Evolutionary conservation across 1,140 invertebrate species (phyloP).

Genomic region (Saccostrea cuccullata): DNA sequence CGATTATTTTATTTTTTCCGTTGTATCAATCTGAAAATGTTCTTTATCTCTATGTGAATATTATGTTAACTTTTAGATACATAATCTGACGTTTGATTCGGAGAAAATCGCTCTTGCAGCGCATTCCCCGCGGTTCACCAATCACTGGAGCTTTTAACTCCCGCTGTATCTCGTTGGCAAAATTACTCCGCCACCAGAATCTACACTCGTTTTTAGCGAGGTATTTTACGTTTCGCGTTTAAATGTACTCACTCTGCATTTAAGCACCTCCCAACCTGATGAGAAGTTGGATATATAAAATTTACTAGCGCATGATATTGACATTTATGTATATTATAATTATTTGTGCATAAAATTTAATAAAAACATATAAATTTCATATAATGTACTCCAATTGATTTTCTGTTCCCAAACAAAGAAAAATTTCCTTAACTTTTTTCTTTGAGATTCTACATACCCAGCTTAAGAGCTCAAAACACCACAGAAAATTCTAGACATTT

Average conservation of each 20-base stretch:
- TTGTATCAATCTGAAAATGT: conserved; percentile 25
- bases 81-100: conserved; percentile 34
- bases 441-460: too few relatives aligned
- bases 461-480: too few relatives aligned
- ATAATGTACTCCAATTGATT: too few relatives aligned
- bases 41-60: conserved; percentile 36
- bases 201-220: background rate
- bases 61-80: conserved; percentile 32
- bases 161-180: conserved; percentile 34
- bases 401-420: too few relatives aligned
- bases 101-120: conserved; percentile 34
- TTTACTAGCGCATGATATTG: background rate
- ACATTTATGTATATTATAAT: background rate
- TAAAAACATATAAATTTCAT: too few relatives aligned
- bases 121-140: conserved; percentile 30
- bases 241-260: background rate
- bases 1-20: background rate
- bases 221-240: conserved; percentile 11
- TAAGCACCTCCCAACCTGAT: background rate
- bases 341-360: background rate
- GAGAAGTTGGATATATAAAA: background rate
- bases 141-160: conserved; percentile 29
- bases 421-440: too few relatives aligned
- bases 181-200: conserved; percentile 31
- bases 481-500: too few relatives aligned